phyloP scores from a whole-genome alignment of 2,797 vertebrate genomes.

The Spatula versicolor region DNA sequence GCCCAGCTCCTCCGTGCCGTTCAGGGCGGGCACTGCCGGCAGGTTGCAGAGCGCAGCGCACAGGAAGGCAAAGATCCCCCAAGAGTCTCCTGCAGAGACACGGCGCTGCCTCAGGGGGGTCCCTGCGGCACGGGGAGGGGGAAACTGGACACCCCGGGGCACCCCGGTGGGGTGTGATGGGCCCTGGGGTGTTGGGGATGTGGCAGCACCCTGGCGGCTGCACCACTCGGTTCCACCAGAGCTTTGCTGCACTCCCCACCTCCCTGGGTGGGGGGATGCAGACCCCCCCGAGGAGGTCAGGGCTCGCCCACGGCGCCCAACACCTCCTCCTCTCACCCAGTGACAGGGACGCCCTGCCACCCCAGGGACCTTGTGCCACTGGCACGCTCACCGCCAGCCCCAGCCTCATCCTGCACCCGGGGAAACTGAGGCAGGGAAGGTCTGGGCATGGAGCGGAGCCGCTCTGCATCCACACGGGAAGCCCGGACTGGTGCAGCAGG shows the following conservation, averaged over 20 bases:
- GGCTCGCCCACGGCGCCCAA: not conserved
- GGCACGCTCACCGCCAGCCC: not conserved
- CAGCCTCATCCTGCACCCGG: not conserved
- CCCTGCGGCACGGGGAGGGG: not conserved
- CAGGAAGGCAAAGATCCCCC: slow-evolving; percentile 85
- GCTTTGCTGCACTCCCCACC: not conserved
- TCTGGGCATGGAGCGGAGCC: not conserved
- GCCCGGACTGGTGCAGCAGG: not conserved
- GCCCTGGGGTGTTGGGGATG: not conserved
- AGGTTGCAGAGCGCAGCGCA: slow-evolving; percentile 84
- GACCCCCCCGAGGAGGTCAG: not conserved
- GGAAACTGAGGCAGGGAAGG: not conserved
- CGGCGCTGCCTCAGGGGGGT: not conserved
- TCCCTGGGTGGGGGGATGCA: not conserved
- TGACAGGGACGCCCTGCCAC: not conserved
- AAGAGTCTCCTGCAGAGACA: slow-evolving; percentile 81
- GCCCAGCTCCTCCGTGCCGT: slow-evolving; percentile 86
- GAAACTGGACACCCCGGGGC: no score
- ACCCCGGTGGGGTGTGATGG: not conserved
- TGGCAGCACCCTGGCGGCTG: not conserved
- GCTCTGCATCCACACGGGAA: not conserved
- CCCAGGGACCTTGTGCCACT: not conserved
- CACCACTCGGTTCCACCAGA: not conserved
- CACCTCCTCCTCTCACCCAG: not conserved
- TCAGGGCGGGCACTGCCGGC: slow-evolving; percentile 84